Base-by-base conservation (phyloP, 2,797 vertebrate genomes). In the Brotula barbata region DNA sequence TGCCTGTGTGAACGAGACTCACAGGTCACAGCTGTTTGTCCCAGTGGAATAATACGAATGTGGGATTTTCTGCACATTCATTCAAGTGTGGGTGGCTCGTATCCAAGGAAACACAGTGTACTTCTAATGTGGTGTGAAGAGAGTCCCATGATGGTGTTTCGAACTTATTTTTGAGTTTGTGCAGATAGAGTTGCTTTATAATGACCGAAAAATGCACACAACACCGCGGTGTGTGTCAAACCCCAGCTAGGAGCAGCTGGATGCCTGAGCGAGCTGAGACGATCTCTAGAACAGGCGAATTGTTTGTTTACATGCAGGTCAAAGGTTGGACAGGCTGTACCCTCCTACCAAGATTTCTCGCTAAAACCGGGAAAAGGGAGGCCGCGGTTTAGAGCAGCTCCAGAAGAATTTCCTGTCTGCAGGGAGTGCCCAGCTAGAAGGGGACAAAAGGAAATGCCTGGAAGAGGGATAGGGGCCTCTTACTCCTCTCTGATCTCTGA, bases 321-420 rank as follows among this genome's bases (percentile, higher is more conserved):
- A 21, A 36, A 52, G 22, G 44, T 40, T 45, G 65, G 59, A 90
- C 86, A 80, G 46, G 59, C 16, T 82, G 84, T 84, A 70, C 84
- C 50, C 34, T 77, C 45, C 51, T 80, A 75, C 58, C 55, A 58
- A 73, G 63, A 73, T 58, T 66, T 62, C 36, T 33, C 20, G 68
- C 74, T 16, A 50, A 60, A 62, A 71, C 64, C 25, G 39, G 71
- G 71, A 68, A 76, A 72, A 49, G 46, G 34, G 62, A 73, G 61
- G 75, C 10, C 0, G 19, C 19, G 66, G 65, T 76, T 77, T 87
- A 81, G 85, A 82, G 31, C 2, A 1, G 17, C 48, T 86, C 81
- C 85, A 87, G 69, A 54, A 80, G 82, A 83, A 81, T 86, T 86
- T 90, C 87, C 85, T 85, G 75, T 72, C 71, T 64, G 34, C 70